Conservation (phyloP, 2,797 vertebrate genomes). For the Salmo trutta region DNA sequence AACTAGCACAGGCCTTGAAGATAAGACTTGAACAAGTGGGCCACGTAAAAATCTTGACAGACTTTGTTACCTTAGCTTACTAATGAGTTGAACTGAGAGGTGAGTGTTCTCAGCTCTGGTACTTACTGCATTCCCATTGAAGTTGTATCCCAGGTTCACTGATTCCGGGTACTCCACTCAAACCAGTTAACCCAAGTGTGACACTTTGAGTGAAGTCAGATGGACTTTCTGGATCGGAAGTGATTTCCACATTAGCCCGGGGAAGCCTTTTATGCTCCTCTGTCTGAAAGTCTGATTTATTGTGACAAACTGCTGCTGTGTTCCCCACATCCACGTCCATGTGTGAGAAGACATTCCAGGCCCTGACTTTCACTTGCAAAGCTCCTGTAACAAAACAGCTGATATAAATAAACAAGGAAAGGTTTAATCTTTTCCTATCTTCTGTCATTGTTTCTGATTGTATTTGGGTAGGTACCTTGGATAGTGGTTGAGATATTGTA, state of each 20-base stretch:
- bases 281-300: conserved; percentile 49
- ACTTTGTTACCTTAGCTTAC: neutral
- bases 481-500: conserved; percentile 64
- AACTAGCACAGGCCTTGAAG: neutral
- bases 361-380: conserved; percentile 74
- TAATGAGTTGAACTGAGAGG: neutral
- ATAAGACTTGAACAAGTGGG: neutral
- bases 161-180: neutral
- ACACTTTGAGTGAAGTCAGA: conserved; percentile 8
- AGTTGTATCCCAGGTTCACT: neutral
- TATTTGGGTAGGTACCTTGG: conserved; percentile 73
- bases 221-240: conserved; percentile 23
- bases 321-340: conserved; percentile 70
- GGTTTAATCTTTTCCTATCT: neutral
- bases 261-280: conserved; percentile 32
- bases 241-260: conserved; percentile 27
- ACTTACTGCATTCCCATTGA: conserved; percentile 70
- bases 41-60: neutral
- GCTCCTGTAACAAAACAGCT: conserved; percentile 66
- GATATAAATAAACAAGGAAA: neutral
- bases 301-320: conserved; percentile 65
- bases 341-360: conserved; percentile 80
- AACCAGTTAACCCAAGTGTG: conserved; percentile 28
- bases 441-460: neutral
- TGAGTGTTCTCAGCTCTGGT: neutral